A percentile compares a stretch with the other conserved stretches of the same genome.
phyloP scores from a whole-genome alignment of 2,797 vertebrate genomes.

The Arvicola amphibius region DNA sequence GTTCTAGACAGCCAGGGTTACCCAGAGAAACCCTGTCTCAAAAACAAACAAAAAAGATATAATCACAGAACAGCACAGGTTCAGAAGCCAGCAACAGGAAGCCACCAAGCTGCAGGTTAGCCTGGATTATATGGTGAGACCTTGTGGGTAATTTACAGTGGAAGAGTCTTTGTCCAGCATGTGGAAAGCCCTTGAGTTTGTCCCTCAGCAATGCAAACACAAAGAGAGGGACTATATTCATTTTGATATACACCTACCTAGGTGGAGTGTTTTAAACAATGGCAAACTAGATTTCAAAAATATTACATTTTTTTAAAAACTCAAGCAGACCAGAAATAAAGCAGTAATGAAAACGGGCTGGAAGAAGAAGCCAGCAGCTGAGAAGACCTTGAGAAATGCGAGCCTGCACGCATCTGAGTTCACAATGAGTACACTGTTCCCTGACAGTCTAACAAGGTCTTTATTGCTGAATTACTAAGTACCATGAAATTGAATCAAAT shows the following conservation, averaged over 20 bases:
- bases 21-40: background rate
- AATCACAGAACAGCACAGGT: background rate
- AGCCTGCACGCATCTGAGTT: background rate
- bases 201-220: background rate
- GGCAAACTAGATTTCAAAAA: slow-evolving; percentile 19
- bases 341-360: background rate
- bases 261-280: slow-evolving; percentile 13
- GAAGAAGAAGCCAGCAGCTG: background rate
- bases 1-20: background rate
- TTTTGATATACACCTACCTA: background rate
- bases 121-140: background rate
- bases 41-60: background rate
- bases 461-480: slow-evolving; percentile 55
- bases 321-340: slow-evolving; percentile 28
- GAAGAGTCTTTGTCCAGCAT: background rate
- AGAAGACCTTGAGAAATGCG: background rate
- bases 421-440: slow-evolving; percentile 17
- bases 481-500: slow-evolving; percentile 37
- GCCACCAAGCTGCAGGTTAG: background rate
- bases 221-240: background rate
- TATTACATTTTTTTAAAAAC: slow-evolving; percentile 28
- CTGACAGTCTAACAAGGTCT: slow-evolving; percentile 52
- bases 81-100: background rate
- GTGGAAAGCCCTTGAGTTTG: background rate
- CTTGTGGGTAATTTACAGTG: background rate